Evolutionary conservation across 2,113 vertebrate genomes (phyloP).

Genomic region (Anguilla japonica): DNA sequence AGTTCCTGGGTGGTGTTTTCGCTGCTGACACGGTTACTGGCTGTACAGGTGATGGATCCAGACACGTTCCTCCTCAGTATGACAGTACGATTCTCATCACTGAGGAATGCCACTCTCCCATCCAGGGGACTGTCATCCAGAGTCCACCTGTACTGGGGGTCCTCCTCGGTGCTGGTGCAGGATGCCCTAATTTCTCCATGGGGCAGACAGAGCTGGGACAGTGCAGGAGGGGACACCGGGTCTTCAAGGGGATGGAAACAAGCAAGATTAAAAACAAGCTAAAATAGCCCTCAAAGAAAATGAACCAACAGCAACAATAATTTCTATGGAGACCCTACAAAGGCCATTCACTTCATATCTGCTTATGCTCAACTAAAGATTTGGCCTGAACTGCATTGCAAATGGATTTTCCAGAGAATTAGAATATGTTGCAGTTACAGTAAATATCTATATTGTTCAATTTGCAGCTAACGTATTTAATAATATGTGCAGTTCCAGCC

Average conservation of each 20-base stretch:
- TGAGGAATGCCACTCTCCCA: constrained; percentile 25
- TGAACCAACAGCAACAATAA: no score
- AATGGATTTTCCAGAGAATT: no score
- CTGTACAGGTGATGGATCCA: constrained; percentile 50
- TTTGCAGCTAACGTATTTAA: no score
- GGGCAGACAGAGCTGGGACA: constrained; percentile 47
- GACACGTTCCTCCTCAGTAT: constrained; percentile 42
- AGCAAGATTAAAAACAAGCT: not conserved
- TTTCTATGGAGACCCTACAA: no score
- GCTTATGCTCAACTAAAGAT: no score
- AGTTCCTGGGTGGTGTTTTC: accelerated
- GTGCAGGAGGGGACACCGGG: constrained; percentile 43
- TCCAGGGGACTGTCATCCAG: constrained; percentile 41
- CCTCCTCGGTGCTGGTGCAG: constrained; percentile 49
- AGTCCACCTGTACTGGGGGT: constrained; percentile 54
- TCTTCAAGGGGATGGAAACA: constrained; percentile 37
- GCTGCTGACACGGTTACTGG: constrained; percentile 45
- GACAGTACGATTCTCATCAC: constrained; percentile 31
- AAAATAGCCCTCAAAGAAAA: not conserved
- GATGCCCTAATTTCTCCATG: constrained; percentile 39
- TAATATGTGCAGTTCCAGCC: no score
- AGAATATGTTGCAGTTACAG: not conserved
- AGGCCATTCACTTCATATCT: no score
- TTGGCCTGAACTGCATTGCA: no score
- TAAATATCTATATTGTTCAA: no score